These are phyloP conservation scores for Macrotrachela quadricornifera DNA, from an alignment of 1,140 invertebrate genomes.

Conservation along the genomic window DNA sequence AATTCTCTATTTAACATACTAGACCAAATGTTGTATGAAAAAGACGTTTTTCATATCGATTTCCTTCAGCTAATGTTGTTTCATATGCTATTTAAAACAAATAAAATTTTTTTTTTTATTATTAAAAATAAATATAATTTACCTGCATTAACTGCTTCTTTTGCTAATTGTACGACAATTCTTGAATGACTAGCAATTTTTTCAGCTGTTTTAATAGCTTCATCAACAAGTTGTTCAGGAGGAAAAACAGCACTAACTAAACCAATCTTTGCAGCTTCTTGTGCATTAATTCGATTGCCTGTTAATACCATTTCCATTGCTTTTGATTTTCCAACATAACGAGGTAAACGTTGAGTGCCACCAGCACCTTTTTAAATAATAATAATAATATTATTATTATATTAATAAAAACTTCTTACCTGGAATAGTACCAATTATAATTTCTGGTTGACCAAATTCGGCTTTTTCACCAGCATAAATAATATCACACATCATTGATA, in stretches of 20 bases:
- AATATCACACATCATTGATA: slow-evolving; percentile 98
- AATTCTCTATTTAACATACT: too few species aligned
- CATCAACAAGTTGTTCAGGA: slow-evolving; percentile 54
- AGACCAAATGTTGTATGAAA: slow-evolving; percentile 76
- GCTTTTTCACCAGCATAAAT: slow-evolving; percentile 95
- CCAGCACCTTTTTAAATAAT: slow-evolving; percentile 48
- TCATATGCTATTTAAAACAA: slow-evolving; percentile 58
- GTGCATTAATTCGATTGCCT: slow-evolving; percentile 64
- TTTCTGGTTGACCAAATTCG: slow-evolving; percentile 92
- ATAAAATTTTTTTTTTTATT: slow-evolving; percentile 38
- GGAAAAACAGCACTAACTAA: slow-evolving; percentile 79
- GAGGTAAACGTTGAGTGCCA: slow-evolving; percentile 74
- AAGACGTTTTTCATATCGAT: slow-evolving; percentile 59
- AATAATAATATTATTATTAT: too few species aligned
- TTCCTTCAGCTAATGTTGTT: slow-evolving; percentile 60
- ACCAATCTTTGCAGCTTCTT: slow-evolving; percentile 68
- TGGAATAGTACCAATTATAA: slow-evolving; percentile 82
- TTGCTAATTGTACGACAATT: slow-evolving; percentile 61
- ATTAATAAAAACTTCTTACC: slow-evolving; percentile 17
- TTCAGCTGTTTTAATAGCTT: slow-evolving; percentile 69
- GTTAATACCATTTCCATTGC: slow-evolving; percentile 95
- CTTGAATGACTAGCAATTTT: slow-evolving; percentile 76
- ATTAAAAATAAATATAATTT: too few species aligned
- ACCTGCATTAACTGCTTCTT: slow-evolving; percentile 85
- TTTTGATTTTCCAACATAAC: slow-evolving; percentile 79